phyloP scores from a whole-genome alignment of 2,888 invertebrate genomes.

The Phania funesta region DNA sequence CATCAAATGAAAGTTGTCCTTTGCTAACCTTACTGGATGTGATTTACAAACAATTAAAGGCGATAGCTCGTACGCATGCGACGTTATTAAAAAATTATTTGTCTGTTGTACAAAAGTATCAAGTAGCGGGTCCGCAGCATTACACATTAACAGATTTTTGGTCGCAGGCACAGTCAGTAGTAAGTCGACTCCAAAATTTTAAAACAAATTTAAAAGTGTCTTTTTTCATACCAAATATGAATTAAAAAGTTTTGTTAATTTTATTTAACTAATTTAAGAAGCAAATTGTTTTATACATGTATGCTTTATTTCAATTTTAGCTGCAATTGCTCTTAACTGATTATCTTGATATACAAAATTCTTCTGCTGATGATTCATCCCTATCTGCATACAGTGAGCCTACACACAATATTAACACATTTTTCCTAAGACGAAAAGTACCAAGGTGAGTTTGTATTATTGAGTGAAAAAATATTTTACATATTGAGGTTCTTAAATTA shows the following conservation, averaged over 20 bases:
- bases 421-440: slow-evolving; percentile 79
- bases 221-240: too few relatives aligned
- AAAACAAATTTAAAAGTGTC: too few relatives aligned
- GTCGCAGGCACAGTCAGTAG: slow-evolving; percentile 93
- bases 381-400: slow-evolving; percentile 80
- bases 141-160: slow-evolving; percentile 91
- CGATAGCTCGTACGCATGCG: slow-evolving; percentile 89
- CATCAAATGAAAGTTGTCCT: slow-evolving; percentile 78
- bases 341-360: slow-evolving; percentile 92
- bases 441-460: slow-evolving; percentile 73
- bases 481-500: too few relatives aligned
- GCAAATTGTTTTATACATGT: too few relatives aligned
- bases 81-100: slow-evolving; percentile 85
- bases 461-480: too few relatives aligned
- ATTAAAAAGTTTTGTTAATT: too few relatives aligned
- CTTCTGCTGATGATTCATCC: slow-evolving; percentile 83
- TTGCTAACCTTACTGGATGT: slow-evolving; percentile 86
- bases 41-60: slow-evolving; percentile 90
- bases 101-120: slow-evolving; percentile 83
- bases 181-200: slow-evolving; percentile 80
- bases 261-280: too few relatives aligned
- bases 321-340: slow-evolving; percentile 91
- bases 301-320: slow-evolving; percentile 81
- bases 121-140: slow-evolving; percentile 78
- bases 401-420: slow-evolving; percentile 81